Evolutionary conservation across 2,888 invertebrate genomes (phyloP).

Genomic region (Standfussiana lucernea): DNA sequence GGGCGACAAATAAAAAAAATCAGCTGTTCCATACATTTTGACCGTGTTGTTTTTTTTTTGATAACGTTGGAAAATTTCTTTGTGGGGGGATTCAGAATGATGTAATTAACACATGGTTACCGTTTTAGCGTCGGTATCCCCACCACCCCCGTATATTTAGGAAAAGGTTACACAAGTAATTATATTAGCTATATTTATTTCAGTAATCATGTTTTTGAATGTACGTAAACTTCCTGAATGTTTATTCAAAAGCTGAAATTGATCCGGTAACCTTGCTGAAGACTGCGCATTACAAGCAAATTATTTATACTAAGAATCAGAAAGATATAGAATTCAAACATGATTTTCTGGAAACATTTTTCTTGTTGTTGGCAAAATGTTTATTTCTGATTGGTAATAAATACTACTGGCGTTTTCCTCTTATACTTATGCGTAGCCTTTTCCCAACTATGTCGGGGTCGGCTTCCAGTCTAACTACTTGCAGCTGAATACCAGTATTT

Average conservation of each 20-base stretch:
- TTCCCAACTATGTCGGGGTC: not conserved
- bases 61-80: too few species aligned
- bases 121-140: too few species aligned
- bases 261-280: slow-evolving; percentile 9
- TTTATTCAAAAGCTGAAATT: not conserved
- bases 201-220: not conserved
- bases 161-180: not conserved
- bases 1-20: too few species aligned
- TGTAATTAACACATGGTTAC: too few species aligned
- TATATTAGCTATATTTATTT: not conserved
- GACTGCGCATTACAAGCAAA: not conserved
- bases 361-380: slow-evolving; percentile 1
- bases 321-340: not conserved
- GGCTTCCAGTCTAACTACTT: not conserved
- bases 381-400: not conserved
- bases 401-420: not conserved
- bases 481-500: not conserved
- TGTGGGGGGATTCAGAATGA: too few species aligned
- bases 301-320: slow-evolving; percentile 12
- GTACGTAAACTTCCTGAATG: not conserved
- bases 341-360: slow-evolving; percentile 6
- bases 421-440: not conserved
- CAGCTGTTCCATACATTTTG: too few species aligned
- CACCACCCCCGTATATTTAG: too few species aligned
- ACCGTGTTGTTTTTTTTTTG: too few species aligned